Percentiles rank a stretch among this genome's conserved stretches.
These are phyloP conservation scores for Lepidocyrtoides sp. DNA, from an alignment of 2,888 invertebrate species.

Conservation along the genomic window DNA sequence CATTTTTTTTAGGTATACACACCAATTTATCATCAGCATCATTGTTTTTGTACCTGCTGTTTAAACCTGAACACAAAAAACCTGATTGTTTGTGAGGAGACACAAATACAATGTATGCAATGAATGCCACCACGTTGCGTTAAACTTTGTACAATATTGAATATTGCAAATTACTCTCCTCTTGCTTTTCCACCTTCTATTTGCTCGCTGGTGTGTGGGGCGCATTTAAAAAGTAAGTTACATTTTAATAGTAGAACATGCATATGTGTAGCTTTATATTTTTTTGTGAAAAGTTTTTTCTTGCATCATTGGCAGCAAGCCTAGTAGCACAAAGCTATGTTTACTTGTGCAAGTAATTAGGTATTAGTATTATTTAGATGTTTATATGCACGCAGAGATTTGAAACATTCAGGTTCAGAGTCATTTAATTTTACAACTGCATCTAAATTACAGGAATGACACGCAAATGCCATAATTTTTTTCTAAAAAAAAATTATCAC, in stretches of 20 bases:
- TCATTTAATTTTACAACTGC: neutral
- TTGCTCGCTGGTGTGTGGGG: neutral
- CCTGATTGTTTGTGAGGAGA: constrained; percentile 41
- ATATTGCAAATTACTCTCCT: constrained; percentile 9
- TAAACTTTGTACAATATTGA: constrained; percentile 1
- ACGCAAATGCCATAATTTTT: neutral
- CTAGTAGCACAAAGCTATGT: constrained; percentile 50
- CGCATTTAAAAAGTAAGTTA: constrained; percentile 1
- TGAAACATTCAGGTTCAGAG: neutral
- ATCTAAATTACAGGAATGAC: neutral
- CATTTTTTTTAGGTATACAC: constrained; percentile 7
- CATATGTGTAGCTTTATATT: neutral
- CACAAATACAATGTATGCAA: constrained; percentile 5
- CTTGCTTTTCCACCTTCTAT: neutral
- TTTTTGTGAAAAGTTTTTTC: neutral
- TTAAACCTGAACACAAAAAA: constrained; percentile 65
- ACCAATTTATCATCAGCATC: neutral
- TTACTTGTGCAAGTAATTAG: neutral
- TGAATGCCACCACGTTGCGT: neutral
- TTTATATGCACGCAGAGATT: neutral
- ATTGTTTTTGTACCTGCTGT: neutral
- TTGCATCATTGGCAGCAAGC: constrained; percentile 56
- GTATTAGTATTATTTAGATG: no score
- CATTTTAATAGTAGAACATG: constrained; percentile 30
- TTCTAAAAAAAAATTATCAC: neutral